Evolutionary conservation across 2,113 vertebrate genomes (phyloP), one percentile per base, ranked within the genome.

Genomic region (Oostethus manadensis): DNA sequence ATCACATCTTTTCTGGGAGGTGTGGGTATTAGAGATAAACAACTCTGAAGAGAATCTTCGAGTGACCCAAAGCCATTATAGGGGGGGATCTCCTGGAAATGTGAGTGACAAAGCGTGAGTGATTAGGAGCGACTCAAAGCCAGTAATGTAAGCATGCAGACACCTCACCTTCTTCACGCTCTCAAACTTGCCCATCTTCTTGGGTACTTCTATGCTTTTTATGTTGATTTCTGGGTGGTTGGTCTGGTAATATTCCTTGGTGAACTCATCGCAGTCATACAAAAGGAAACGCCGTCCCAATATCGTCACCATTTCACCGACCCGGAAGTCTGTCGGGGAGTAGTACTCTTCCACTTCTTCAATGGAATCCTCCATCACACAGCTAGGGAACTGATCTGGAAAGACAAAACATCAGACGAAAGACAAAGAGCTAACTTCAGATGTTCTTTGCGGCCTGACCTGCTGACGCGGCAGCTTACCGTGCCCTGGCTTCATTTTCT

Each of bases 21-120:
- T 64, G 90, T 79, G 20, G 97, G 97, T 67, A 93, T 49, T 48
- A 98, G 88, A 62, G 81, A 84, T 33, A 93, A 90, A 74, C 95
- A 98, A 58, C 96, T 98, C 84, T 96, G 93, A 51, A 92, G 88
- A 11, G 94, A 93, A 72, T 98, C 96, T 68, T 99, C 94, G 16
- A 92, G 64, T 2, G 91, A 77, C 4, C 97, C 97, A 51, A 91
- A 98, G 20, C 95, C 94, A 22, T 99, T 98, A 64, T 98, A 98
- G 1, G 94, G 93, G 63, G 95, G 94, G 71, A 95, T 74, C 45
- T 86, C 85, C 94, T 98, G 78, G 58, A 47, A 56, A 38, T 4
- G 38, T 21, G 8, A 2, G 48, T 6, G 33, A 33, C 35, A 8
- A 42, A 4, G 2, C 29, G 15, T 16, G 1, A 44, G 10, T 16